Base-by-base conservation (phyloP, 2,888 invertebrate genomes). In the Thumatha senex region DNA sequence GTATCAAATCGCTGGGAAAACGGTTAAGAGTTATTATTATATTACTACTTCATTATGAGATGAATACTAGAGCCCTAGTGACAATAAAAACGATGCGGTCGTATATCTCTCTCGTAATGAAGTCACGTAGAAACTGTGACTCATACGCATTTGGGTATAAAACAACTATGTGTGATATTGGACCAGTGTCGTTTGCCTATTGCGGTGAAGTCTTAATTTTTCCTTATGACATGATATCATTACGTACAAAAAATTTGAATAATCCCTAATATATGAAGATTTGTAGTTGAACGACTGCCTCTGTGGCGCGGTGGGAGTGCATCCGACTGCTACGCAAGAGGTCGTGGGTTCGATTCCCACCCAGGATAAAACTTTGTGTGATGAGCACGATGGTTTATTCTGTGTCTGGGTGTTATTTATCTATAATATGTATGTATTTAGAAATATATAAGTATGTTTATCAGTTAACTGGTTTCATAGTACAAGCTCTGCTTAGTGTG, bases 91-190 rank as follows among this genome's bases (percentile, higher is more conserved):
- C 44, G 40, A 48, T 38, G 31, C 39, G 41, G 12, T 40, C 48
- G 41, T 47, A 55, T 48, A 43, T 49, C 38, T 51, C 30, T 41
- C 41, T 42, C 43, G 33, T 56, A 60, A 66, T 63, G 54, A 54
- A 58, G 67, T 67, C 58, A 58, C 51, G 45, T 50, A 24, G 18
- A 5, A 24, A 24, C 18, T 24, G 56, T 67, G 63, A 70, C 54
- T 58, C 55, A 67, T 44, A 48, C 39, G 40, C 14, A 35, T 49
- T 51, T 33, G 43, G 29, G 52, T 40, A 44, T 44, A 48, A 54
- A 34, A 47, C 10, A 12, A 43, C 41, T 43, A 48, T 29, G 44
- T 44, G 38, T 38, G 18, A 34, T 43, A 46, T 43, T 51, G 46
- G 14, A 38, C 40, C 31, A 8, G 11, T 39, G 14, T 40, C 33